Evolutionary conservation across 1,140 invertebrate species (phyloP), one percentile per base, ranked within the genome.

Genomic region (Tetraneura akinire): DNA sequence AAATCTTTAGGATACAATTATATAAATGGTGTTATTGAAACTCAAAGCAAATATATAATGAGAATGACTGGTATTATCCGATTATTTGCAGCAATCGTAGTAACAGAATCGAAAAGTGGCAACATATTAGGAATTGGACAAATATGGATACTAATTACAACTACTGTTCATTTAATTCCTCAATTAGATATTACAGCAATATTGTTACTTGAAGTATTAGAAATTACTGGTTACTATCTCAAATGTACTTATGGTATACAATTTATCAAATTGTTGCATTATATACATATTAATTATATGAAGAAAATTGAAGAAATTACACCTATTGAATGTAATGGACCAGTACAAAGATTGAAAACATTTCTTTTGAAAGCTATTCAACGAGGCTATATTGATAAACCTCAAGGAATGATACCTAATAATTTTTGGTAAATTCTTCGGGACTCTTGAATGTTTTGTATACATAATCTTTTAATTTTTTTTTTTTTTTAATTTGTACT

Each of bases 41-140:
- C 91, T 68, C 92, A 95, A 82, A 92, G 94, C 73, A 91, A 92
- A 83, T 96, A 92, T 85, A 84, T 96, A 13, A 94, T 93, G 84
- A 88, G 93, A 80, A 94, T 96, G 89, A 91, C 92, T 14, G 94
- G 94, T 47, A 88, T 94, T 26, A 91, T 94, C 83, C 88, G 91
- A 82, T 86, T 97, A 0, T 93, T 92, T 85, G 90, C 91, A 81
- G 91, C 95, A 1, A 91, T 96, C 42, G 88, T 94, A 80, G 89
- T 94, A 6, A 89, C 91, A 1, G 68, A 80, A 80, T 42, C 80
- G 5, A 80, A 60, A 13, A 45, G 49, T 45, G 80, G 62, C n/a
- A 57, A 57, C 45, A 37, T 23, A 9, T 78, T 78, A 29, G 23
- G 74, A 18, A 78, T 78, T 78, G 23, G n/a, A 21, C 74, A 78